Conservation (phyloP, 2,113 vertebrate genomes). For the Cynoglossus semilaevis region DNA sequence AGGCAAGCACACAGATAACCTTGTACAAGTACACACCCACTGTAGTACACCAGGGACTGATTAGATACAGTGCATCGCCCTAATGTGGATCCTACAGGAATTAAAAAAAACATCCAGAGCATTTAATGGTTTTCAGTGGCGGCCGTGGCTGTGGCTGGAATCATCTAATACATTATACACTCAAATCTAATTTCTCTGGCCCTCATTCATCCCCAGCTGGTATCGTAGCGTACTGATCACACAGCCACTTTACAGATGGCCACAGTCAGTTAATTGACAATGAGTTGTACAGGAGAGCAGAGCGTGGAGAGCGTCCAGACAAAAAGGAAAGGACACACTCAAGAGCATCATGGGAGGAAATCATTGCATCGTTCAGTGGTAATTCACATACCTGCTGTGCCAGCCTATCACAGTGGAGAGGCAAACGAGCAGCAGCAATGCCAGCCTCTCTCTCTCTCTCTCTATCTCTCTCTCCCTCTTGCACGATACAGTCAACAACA, state of each 20-base stretch:
- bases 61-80: constrained; percentile 9
- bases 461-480: neutral
- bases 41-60: constrained; percentile 1
- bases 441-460: too few species aligned
- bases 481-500: constrained; percentile 20
- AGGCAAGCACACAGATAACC: constrained; percentile 16
- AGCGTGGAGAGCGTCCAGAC: constrained; percentile 42
- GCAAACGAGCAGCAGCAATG: constrained; percentile 3
- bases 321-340: constrained; percentile 18
- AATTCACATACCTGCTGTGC: constrained; percentile 30
- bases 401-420: constrained; percentile 21
- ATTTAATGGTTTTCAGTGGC: neutral
- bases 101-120: too few species aligned
- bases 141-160: too few species aligned
- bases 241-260: constrained; percentile 52
- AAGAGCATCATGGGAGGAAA: constrained; percentile 41
- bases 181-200: constrained; percentile 16
- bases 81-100: too few species aligned
- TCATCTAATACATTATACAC: constrained; percentile 5
- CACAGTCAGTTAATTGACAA: constrained; percentile 52
- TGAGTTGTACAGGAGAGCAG: constrained; percentile 31
- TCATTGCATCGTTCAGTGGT: constrained; percentile 25
- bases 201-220: constrained; percentile 18
- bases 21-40: constrained; percentile 8
- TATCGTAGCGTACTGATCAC: constrained; percentile 24